Evolutionary conservation across 2,888 invertebrate species (phyloP), one percentile per base, ranked within the genome.

Genomic region (Pollenia angustigena): DNA sequence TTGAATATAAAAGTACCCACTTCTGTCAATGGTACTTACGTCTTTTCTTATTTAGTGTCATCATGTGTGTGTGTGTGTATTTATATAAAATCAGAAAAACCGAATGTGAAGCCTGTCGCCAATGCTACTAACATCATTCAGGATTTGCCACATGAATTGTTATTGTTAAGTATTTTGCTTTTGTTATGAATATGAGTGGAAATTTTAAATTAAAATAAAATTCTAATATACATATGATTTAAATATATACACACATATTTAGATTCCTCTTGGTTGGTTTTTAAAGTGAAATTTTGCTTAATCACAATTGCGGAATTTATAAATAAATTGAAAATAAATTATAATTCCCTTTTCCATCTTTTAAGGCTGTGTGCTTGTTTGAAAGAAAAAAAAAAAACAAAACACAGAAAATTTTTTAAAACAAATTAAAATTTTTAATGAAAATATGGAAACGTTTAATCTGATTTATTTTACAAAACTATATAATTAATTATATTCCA

Each of bases 81-180:
- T 4, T n/a, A 76, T 9, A 42, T 52, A 52, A 32, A 78, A 56
- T 46, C 54, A 32, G 50, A 71, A 40, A 71, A 71, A 56, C 14
- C 9, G 8, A 44, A 66, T 52, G 40, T 7, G 6, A 66, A 18
- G 12, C 18, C 6, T 42, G 32, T 68, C 68, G 48, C 46, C 74
- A 44, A 32, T 32, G 32, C 60, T 42, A 16, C 48, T 32, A 44
- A 11, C 42, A 52, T 44, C 50, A 75, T 23, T 44, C 50, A 56
- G 16, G 54, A 72, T 72, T 52, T 78, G 44, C 50, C 71, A 78
- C 56, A 54, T 81, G 52, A 81, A 72, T 68, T 64, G 48, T 66
- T 71, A 60, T 78, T 78, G 66, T 72, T 40, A 81, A 75, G 46
- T 60, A 40, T 32, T 44, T 66, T 76, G 42, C 48, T 85, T 58